These are phyloP conservation scores for Dendrophyllia cribrosa DNA, from an alignment of 64 coral and sea anemone genomes.

Conservation along the genomic window DNA sequence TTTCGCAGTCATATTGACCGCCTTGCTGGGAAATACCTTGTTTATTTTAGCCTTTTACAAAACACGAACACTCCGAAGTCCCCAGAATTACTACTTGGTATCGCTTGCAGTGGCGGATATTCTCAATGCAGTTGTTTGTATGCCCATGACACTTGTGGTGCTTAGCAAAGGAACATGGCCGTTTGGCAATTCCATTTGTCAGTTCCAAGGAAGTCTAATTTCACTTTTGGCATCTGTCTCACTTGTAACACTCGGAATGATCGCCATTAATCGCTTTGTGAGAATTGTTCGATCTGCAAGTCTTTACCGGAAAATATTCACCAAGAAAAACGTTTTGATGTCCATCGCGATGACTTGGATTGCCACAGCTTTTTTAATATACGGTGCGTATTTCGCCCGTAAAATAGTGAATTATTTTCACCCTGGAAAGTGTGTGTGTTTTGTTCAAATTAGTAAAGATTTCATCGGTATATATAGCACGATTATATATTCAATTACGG, in stretches of 20 bases:
- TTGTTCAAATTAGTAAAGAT: background rate
- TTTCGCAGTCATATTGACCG: background rate
- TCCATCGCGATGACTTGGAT: background rate
- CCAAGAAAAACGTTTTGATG: background rate
- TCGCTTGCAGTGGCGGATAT: background rate
- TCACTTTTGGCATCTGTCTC: constrained; percentile 7
- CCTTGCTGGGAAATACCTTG: constrained; percentile 15
- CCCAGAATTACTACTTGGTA: background rate
- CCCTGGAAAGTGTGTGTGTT: background rate
- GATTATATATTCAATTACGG: background rate
- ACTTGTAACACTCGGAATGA: background rate
- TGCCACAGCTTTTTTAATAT: background rate
- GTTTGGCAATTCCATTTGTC: constrained; percentile 24
- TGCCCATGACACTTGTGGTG: background rate
- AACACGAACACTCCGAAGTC: background rate
- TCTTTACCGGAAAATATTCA: constrained; percentile 1
- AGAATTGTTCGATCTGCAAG: background rate
- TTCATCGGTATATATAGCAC: background rate
- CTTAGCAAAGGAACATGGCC: constrained; percentile 23
- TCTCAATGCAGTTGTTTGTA: background rate
- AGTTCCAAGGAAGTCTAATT: constrained; percentile 20
- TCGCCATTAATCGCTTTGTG: constrained; percentile 43
- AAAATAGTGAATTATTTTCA: background rate
- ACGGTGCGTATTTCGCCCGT: background rate
- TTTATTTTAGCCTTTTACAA: background rate